phyloP scores from a whole-genome alignment of 1,140 invertebrate genomes.

The Episyrphus balteatus region DNA sequence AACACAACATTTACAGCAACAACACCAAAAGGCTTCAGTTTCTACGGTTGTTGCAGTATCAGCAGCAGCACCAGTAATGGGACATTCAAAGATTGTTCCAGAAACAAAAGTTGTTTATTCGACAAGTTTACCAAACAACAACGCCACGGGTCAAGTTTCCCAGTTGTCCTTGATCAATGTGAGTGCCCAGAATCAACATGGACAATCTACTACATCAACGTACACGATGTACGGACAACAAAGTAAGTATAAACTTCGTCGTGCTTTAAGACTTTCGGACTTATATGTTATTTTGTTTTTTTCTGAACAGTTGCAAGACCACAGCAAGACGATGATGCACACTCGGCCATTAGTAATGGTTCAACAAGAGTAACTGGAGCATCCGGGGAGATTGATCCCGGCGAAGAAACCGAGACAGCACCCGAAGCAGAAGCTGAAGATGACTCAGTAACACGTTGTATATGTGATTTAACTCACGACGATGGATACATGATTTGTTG shows the following conservation, averaged over 20 bases:
- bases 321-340: slow-evolving; percentile 47
- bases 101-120: no score
- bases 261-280: not conserved
- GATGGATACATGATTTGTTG: slow-evolving; percentile 98
- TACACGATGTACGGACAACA: slow-evolving; percentile 19
- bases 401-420: slow-evolving; percentile 79
- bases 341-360: slow-evolving; percentile 51
- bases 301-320: slow-evolving; percentile 12
- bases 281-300: not conserved
- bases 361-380: slow-evolving; percentile 41
- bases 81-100: not conserved
- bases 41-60: slow-evolving; percentile 13
- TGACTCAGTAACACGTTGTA: slow-evolving; percentile 81
- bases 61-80: slow-evolving; percentile 4
- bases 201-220: not conserved
- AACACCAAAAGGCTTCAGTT: slow-evolving; percentile 2
- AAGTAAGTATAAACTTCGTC: slow-evolving; percentile 14
- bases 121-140: no score
- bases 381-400: slow-evolving; percentile 50
- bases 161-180: no score
- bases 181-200: not conserved
- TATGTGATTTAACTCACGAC: slow-evolving; percentile 90
- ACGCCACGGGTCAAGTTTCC: no score
- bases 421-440: slow-evolving; percentile 77
- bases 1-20: not conserved